Conservation (phyloP, 2,888 invertebrate genomes). For the Clistopyga incitator region DNA sequence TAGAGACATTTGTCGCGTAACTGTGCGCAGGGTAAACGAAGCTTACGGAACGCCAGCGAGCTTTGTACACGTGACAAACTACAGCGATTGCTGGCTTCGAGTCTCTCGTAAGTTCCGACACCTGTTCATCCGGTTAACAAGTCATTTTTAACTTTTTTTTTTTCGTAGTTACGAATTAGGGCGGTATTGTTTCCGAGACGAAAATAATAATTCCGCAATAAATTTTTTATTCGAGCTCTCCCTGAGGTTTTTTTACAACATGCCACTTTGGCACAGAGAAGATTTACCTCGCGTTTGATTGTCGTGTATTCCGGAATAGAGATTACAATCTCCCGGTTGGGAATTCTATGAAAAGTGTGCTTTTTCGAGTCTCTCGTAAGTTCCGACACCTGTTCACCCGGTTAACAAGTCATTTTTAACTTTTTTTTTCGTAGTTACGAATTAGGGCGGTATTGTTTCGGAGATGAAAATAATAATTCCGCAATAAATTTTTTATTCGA, state of each 20-base stretch:
- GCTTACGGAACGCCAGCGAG: not conserved
- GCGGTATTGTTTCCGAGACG: too few species aligned
- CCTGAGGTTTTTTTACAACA: too few species aligned
- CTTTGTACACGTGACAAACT: not conserved
- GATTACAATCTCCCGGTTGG: too few species aligned
- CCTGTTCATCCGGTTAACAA: not conserved
- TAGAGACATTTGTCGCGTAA: not conserved
- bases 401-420: not conserved
- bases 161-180: not conserved
- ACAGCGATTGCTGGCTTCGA: not conserved
- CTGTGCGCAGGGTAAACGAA: not conserved
- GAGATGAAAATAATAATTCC: too few species aligned
- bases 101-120: not conserved
- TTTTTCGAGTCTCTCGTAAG: not conserved
- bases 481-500: too few species aligned
- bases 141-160: not conserved
- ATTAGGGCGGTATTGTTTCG: not conserved
- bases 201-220: too few species aligned
- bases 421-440: not conserved
- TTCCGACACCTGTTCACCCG: not conserved
- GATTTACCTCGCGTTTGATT: too few species aligned
- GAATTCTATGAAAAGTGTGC: too few species aligned
- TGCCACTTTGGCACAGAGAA: too few species aligned
- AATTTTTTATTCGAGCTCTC: too few species aligned
- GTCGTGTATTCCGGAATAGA: too few species aligned